Conservation (phyloP, 2,113 vertebrate species). For the Crotalus viridis region DNA sequence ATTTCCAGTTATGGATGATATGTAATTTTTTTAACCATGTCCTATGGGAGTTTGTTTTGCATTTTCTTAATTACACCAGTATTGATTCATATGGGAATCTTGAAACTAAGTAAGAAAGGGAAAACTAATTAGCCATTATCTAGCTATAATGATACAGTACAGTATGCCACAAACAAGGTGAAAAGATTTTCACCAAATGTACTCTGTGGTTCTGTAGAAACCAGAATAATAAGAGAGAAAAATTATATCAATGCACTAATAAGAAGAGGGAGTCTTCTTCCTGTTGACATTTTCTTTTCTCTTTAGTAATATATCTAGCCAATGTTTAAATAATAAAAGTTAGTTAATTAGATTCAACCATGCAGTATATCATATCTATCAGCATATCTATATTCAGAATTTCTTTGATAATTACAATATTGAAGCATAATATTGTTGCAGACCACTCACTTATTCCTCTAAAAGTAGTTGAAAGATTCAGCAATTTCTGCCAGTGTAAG, state of each 20-base stretch:
- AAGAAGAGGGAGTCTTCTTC: background rate
- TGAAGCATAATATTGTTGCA: too few species aligned
- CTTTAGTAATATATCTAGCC: background rate
- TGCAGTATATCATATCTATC: too few species aligned
- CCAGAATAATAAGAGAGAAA: background rate
- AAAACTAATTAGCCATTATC: background rate
- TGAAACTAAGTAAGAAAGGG: background rate
- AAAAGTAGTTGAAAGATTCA: too few species aligned
- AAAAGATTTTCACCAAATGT: background rate
- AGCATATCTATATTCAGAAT: too few species aligned
- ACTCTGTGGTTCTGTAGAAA: background rate
- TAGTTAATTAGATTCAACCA: background rate
- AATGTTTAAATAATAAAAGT: background rate
- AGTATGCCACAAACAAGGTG: background rate
- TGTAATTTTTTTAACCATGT: background rate
- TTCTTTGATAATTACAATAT: too few species aligned
- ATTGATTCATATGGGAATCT: background rate
- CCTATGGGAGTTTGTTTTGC: background rate
- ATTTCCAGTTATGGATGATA: background rate
- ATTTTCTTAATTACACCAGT: background rate
- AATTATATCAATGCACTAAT: background rate
- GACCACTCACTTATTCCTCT: too few species aligned
- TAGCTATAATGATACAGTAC: background rate
- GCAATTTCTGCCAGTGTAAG: too few species aligned
- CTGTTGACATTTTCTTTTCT: background rate